Conservation (phyloP, 2,113 vertebrate species). For the Caranx ignobilis region DNA sequence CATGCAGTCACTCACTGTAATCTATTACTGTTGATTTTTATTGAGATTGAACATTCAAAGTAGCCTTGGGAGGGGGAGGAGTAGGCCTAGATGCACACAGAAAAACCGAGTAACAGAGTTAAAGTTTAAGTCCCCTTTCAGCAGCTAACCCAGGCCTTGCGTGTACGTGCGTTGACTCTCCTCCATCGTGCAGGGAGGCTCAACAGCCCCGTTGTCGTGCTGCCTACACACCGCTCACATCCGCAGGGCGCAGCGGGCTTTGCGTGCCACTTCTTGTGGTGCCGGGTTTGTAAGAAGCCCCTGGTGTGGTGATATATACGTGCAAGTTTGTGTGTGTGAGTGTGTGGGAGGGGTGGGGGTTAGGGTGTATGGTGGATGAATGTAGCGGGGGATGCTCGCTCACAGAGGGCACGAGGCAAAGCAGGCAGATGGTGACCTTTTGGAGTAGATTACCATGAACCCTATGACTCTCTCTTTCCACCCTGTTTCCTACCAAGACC, state of each 20-base stretch:
- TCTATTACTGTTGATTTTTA: not conserved
- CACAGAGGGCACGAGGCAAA: constrained; percentile 58
- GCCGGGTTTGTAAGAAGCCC: constrained; percentile 22
- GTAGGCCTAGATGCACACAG: no score
- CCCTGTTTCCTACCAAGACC: not conserved
- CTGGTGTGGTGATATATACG: constrained; percentile 6
- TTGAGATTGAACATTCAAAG: not conserved
- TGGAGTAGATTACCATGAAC: constrained; percentile 81
- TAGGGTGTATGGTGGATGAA: constrained; percentile 17
- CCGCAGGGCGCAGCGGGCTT: constrained; percentile 16
- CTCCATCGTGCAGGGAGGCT: constrained; percentile 31
- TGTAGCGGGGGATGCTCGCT: constrained; percentile 42
- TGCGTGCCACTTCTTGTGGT: constrained; percentile 31
- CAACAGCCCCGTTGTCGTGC: constrained; percentile 41
- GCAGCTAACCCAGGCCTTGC: not conserved
- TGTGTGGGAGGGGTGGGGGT: not conserved
- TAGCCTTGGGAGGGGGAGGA: not conserved
- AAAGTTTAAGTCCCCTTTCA: not conserved
- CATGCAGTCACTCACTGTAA: not conserved
- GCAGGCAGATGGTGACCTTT: constrained; percentile 85
- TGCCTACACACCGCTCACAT: constrained; percentile 26
- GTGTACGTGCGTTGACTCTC: not conserved
- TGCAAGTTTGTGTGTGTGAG: not conserved
- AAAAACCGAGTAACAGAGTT: not conserved
- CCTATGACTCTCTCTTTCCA: constrained; percentile 59